Evolutionary conservation across 2,797 vertebrate genomes (phyloP), one percentile per base, ranked within the genome.

Genomic region (Bovichtus variegatus): DNA sequence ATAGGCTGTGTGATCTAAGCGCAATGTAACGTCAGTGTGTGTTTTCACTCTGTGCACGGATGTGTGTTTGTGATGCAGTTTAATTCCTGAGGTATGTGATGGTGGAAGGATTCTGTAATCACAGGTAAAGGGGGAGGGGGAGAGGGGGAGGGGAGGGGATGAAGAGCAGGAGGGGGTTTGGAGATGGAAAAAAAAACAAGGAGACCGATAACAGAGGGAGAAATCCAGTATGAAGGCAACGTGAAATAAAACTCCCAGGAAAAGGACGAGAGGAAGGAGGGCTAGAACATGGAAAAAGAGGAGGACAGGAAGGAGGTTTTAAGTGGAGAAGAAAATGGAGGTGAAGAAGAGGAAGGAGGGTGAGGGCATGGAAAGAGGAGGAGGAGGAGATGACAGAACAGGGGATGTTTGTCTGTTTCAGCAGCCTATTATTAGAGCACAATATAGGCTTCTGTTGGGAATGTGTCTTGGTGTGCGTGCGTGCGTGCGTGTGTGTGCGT

Each of bases 371-470:
- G 68, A 80, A 82, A 72, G 71, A 81, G 78, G 51, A 72, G 64
- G 73, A 47, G 46, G 29, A 83, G 58, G 53, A 75, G 84, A 73
- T 61, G 75, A 72, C 70, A 72, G 72, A 76, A 58, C 58, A 55
- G 64, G 57, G 51, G 80, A 83, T 83, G 80, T 81, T 79, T 74
- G 74, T 81, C 38, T 74, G 62, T 82, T 60, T 82, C 58, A 50
- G 62, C 59, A 82, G 61, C 66, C 80, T 87, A 12, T 88, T 72
- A 86, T 90, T 91, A 89, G n/a, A 76, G 78, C 46, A 40, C 55
- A 71, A 47, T 69, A 60, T n/a, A 40, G 54, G 40, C 65, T 72
- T 76, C 46, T 38, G 58, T 27, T 11, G 57, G 10, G 74, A 43
- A 47, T 78, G 66, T 54, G 50, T 68, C 50, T 57, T 18, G 41